These are phyloP conservation scores for Tanypteryx hageni DNA, from an alignment of 2,888 invertebrate genomes.

Conservation along the genomic window DNA sequence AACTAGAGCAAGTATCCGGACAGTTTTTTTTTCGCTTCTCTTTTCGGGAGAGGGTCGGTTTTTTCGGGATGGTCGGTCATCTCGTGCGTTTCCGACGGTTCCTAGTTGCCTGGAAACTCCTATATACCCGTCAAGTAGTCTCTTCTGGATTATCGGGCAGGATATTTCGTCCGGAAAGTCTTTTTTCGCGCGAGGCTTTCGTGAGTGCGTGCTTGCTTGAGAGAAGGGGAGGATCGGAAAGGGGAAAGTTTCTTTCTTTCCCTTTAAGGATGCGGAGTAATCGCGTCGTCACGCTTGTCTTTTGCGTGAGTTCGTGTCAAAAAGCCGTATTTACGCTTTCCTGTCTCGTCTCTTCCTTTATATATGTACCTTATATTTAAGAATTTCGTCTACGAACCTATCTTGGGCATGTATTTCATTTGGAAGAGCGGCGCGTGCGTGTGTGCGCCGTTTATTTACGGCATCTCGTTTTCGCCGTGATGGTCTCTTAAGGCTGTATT, in stretches of 20 bases:
- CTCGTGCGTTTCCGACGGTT: not conserved
- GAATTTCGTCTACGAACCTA: not conserved
- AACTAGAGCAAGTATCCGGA: conserved; percentile 9
- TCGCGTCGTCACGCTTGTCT: conserved; percentile 57
- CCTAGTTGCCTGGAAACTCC: not conserved
- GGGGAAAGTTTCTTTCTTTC: not conserved
- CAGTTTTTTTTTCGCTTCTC: not conserved
- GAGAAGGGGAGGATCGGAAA: not conserved
- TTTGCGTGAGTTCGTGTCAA: conserved; percentile 50
- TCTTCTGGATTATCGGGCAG: not conserved
- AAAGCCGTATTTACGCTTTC: conserved; percentile 38
- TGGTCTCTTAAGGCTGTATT: not conserved
- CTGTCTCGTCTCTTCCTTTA: not conserved
- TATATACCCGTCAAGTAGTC: not conserved
- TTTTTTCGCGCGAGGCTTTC: not conserved
- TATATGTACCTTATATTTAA: not conserved
- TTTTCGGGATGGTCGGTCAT: conserved; percentile 13
- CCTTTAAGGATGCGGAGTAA: conserved; percentile 33
- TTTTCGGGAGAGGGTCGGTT: not conserved
- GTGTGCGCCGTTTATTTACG: conserved; percentile 20
- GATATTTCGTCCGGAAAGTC: not conserved
- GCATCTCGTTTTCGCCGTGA: not conserved
- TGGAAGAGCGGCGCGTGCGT: not conserved
- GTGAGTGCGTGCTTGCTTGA: not conserved
- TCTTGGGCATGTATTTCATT: not conserved